Evolutionary conservation across 2,113 vertebrate genomes (phyloP).

Genomic region (Hippocampus guttulatus): DNA sequence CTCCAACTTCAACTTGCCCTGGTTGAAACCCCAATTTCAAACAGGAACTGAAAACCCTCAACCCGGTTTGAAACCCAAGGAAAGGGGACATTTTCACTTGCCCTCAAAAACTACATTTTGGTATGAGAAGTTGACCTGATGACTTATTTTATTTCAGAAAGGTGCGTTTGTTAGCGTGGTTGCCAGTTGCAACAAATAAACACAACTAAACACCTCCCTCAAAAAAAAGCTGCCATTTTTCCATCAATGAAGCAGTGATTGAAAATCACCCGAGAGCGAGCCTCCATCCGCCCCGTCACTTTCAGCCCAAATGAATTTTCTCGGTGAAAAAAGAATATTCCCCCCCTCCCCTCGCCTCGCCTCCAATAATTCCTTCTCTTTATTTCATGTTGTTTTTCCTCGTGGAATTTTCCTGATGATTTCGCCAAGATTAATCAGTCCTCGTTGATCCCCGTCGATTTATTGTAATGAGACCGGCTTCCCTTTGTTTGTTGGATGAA

Average conservation of each 20-base stretch:
- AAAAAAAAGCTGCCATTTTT: not conserved
- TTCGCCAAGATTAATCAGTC: constrained; percentile 48
- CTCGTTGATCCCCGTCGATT: constrained; percentile 53
- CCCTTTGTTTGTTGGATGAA: constrained; percentile 48
- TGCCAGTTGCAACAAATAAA: not conserved
- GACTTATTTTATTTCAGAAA: no score
- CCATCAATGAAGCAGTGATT: constrained; percentile 9
- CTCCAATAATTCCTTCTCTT: constrained; percentile 31
- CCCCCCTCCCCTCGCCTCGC: constrained; percentile 35
- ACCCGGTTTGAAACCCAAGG: no score
- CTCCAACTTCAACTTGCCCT: no score
- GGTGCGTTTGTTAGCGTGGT: not conserved
- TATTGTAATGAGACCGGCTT: constrained; percentile 55
- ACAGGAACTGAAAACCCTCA: not conserved
- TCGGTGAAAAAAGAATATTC: constrained; percentile 37
- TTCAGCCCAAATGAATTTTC: constrained; percentile 50
- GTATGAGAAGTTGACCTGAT: no score
- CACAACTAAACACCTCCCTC: not conserved
- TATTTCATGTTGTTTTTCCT: constrained; percentile 2
- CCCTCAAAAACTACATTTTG: no score
- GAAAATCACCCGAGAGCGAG: constrained; percentile 34
- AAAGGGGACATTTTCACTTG: no score
- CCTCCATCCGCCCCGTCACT: constrained; percentile 50
- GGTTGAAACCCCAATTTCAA: no score
- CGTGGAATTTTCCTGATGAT: constrained; percentile 42